Conservation (phyloP, 2,888 invertebrate genomes). For the Hecatera dysodea region DNA sequence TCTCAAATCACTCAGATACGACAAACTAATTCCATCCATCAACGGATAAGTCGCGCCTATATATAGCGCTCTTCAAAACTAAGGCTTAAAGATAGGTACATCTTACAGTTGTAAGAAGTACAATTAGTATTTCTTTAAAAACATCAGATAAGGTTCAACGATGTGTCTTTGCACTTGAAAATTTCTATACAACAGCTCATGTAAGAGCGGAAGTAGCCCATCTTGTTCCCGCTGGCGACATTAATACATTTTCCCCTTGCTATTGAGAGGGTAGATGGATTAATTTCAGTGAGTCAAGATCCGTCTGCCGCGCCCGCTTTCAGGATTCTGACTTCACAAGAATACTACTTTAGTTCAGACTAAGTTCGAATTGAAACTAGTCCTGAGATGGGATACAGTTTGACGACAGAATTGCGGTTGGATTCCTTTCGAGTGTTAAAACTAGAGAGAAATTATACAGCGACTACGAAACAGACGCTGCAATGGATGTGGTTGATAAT, state of each 20-base stretch:
- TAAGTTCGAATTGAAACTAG: constrained; percentile 87
- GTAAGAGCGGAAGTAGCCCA: constrained; percentile 54
- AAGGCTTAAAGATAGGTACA: not conserved
- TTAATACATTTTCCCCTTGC: constrained; percentile 79
- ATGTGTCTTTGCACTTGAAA: constrained; percentile 18
- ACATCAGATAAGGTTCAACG: constrained; percentile 8
- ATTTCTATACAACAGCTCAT: constrained; percentile 20
- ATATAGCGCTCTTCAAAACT: not conserved
- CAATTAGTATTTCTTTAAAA: not conserved
- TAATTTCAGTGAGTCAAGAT: constrained; percentile 87
- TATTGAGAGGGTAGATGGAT: constrained; percentile 85
- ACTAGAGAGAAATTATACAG: constrained; percentile 58
- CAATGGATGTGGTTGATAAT: constrained; percentile 11
- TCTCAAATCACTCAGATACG: not conserved
- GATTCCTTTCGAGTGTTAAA: constrained; percentile 75
- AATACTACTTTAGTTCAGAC: constrained; percentile 84
- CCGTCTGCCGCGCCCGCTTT: constrained; percentile 81
- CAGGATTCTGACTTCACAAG: constrained; percentile 81
- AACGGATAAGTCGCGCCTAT: not conserved
- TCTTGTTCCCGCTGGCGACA: constrained; percentile 64
- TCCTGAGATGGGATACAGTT: constrained; percentile 80
- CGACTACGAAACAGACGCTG: constrained; percentile 22
- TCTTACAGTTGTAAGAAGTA: too few relatives aligned
- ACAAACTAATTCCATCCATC: not conserved
- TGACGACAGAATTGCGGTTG: constrained; percentile 84